A percentile compares a stretch with the other conserved stretches of the same genome.
Evolutionary conservation across 1,140 invertebrate genomes (phyloP).

Genomic region (Drosophila fuyamai): DNA sequence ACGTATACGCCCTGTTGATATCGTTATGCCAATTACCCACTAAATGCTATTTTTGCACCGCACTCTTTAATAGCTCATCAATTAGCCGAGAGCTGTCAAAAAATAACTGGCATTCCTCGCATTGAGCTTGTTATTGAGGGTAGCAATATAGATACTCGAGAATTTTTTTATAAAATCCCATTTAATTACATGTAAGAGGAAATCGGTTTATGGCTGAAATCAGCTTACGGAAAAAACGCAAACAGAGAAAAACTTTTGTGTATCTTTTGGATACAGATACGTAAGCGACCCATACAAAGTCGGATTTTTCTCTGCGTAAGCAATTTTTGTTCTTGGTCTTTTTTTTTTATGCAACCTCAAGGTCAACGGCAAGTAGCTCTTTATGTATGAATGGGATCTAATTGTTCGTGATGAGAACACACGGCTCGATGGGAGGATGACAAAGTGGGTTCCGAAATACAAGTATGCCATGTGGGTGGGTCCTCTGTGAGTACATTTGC

Average conservation of each 20-base stretch:
- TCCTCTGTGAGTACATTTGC: conserved; percentile 1
- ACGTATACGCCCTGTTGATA: conserved; percentile 40
- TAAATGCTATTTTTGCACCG: conserved; percentile 32
- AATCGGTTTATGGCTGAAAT: conserved; percentile 57
- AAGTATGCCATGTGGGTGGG: conserved; percentile 20
- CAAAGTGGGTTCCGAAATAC: conserved; percentile 28
- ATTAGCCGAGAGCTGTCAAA: conserved; percentile 52
- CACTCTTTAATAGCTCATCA: conserved; percentile 28
- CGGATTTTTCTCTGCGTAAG: conserved; percentile 52
- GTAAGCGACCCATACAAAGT: conserved; percentile 9
- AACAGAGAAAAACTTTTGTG: conserved; percentile 13
- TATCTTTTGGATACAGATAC: conserved; percentile 28
- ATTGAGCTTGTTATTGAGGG: neutral
- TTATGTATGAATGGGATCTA: conserved; percentile 78
- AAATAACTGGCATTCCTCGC: conserved; percentile 22
- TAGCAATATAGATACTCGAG: conserved; percentile 6
- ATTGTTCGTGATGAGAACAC: conserved; percentile 67
- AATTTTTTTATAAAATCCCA: conserved; percentile 35
- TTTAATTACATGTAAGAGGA: conserved; percentile 66
- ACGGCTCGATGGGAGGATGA: conserved; percentile 31
- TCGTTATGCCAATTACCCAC: conserved; percentile 2
- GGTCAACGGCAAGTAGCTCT: conserved; percentile 75
- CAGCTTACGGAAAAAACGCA: conserved; percentile 31
- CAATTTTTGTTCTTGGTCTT: conserved; percentile 50
- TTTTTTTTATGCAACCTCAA: conserved; percentile 58